Conservation (phyloP, 2,888 invertebrate species). For the Scaptomyza reducta region DNA sequence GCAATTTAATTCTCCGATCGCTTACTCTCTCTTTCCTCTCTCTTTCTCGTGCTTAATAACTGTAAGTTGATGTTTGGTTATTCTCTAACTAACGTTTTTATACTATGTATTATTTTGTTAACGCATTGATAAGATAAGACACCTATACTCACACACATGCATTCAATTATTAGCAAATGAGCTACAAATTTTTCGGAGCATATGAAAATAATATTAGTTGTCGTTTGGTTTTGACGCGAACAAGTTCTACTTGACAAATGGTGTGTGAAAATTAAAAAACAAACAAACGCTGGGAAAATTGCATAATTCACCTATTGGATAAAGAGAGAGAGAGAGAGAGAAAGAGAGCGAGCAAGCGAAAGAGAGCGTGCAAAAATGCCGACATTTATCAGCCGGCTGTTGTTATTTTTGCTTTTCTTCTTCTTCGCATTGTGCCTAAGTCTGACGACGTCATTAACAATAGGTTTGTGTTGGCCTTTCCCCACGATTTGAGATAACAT, state of each 20-base stretch:
- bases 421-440: constrained; percentile 6
- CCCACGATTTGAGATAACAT: not conserved
- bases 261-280: constrained; percentile 6
- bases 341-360: not conserved
- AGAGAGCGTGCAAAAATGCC: constrained; percentile 39
- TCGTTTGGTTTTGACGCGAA: constrained; percentile 52
- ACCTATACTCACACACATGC: constrained; percentile 7
- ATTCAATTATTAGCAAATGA: constrained; percentile 49
- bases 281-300: constrained; percentile 23
- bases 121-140: constrained; percentile 57
- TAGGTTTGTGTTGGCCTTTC: constrained; percentile 46
- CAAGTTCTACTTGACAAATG: constrained; percentile 39
- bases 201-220: constrained; percentile 60
- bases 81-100: constrained; percentile 24
- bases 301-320: constrained; percentile 11
- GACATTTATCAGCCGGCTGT: constrained; percentile 23
- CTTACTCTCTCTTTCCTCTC: not conserved
- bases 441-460: constrained; percentile 29
- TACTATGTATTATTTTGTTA: constrained; percentile 42
- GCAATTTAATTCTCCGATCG: not conserved
- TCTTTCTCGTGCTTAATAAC: not conserved
- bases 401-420: constrained; percentile 25
- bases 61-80: constrained; percentile 6
- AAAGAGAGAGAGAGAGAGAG: constrained; percentile 9
- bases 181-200: constrained; percentile 26